phyloP scores from a whole-genome alignment of 2,888 invertebrate species.

The Hemaris fuciformis region DNA sequence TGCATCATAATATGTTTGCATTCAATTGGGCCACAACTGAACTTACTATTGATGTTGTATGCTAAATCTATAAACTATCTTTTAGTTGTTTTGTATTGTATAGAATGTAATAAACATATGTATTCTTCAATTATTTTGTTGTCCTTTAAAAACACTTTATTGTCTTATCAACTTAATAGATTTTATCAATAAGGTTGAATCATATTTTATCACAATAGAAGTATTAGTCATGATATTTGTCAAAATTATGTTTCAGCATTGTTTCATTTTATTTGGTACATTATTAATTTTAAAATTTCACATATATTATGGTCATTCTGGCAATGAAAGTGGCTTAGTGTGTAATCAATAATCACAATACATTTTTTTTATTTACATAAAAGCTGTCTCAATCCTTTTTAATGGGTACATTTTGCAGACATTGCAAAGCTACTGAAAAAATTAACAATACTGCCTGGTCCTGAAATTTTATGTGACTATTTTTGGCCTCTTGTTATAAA shows the following conservation, averaged over 20 bases:
- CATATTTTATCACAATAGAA: background rate
- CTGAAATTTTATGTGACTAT: no score
- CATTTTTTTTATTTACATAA: no score
- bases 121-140: conserved; percentile 41
- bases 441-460: no score
- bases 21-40: conserved; percentile 28
- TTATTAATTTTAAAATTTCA: no score
- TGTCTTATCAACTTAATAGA: background rate
- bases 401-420: no score
- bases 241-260: background rate
- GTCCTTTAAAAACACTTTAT: background rate
- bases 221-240: background rate
- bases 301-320: no score
- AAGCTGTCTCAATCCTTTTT: no score
- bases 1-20: background rate
- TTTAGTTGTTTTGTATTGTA: conserved; percentile 55
- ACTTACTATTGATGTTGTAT: conserved; percentile 34
- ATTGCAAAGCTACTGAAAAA: no score
- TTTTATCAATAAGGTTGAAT: background rate
- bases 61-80: conserved; percentile 37
- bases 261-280: no score
- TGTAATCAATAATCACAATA: no score
- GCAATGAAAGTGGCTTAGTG: no score
- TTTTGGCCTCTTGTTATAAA: no score
- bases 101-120: conserved; percentile 52